These are phyloP conservation scores for Myoxocephalus aenaeus DNA, from an alignment of 2,797 vertebrate species.

Conservation along the genomic window DNA sequence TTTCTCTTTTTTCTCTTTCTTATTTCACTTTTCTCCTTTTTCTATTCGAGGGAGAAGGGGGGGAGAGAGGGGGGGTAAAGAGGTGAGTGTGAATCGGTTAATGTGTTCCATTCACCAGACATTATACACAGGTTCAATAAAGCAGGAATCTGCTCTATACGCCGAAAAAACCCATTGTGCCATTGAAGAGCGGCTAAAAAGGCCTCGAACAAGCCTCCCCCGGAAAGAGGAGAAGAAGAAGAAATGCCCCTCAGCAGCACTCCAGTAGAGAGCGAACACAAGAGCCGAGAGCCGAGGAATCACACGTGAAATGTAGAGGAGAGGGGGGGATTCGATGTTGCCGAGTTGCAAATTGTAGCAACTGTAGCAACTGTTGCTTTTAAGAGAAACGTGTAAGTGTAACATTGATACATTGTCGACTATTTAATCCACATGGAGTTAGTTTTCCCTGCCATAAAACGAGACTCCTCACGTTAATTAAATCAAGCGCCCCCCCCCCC, in stretches of 20 bases:
- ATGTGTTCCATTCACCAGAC: slow-evolving; percentile 81
- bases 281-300: slow-evolving; percentile 47
- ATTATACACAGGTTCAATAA: slow-evolving; percentile 84
- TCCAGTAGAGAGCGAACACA: slow-evolving; percentile 70
- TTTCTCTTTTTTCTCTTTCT: slow-evolving; percentile 47
- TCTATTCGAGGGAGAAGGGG: slow-evolving; percentile 6
- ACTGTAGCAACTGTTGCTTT: slow-evolving; percentile 7
- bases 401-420: too few species aligned
- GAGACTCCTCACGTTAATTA: slow-evolving; percentile 98
- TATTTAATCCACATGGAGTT: too few species aligned
- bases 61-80: slow-evolving; percentile 19
- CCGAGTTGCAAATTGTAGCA: background rate
- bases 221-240: slow-evolving; percentile 28
- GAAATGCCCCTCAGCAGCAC: slow-evolving; percentile 68
- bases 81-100: slow-evolving; percentile 80
- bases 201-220: slow-evolving; percentile 62
- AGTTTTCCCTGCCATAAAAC: too few species aligned
- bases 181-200: slow-evolving; percentile 74
- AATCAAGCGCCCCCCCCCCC: slow-evolving; percentile 89
- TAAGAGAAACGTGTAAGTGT: background rate
- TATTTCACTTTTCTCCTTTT: slow-evolving; percentile 68
- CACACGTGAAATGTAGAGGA: slow-evolving; percentile 45
- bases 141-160: slow-evolving; percentile 80
- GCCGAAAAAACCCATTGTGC: slow-evolving; percentile 70
- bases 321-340: slow-evolving; percentile 34